A percentile compares a stretch with the other conserved stretches of the same genome.
phyloP scores from a whole-genome alignment of 2,888 invertebrate species.

The Ophioninae sp. region DNA sequence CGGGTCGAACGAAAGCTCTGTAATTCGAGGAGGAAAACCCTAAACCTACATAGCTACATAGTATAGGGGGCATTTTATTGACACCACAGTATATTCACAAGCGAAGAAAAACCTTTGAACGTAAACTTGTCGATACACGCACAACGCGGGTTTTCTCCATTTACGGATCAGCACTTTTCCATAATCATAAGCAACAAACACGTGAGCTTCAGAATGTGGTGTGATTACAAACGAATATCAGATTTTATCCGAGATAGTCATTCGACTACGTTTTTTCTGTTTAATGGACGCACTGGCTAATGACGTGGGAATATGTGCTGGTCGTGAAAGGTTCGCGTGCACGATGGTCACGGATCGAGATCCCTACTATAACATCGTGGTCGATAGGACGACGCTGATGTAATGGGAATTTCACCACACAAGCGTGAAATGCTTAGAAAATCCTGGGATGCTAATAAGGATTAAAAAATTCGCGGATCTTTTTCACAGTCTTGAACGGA shows the following conservation, averaged over 20 bases:
- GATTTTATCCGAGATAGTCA: conserved; percentile 38
- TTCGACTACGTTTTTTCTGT: conserved; percentile 5
- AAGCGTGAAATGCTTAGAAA: not conserved
- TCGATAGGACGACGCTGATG: conserved; percentile 5
- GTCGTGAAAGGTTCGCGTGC: conserved; percentile 38
- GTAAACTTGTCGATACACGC: not conserved
- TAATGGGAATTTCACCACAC: conserved; percentile 19
- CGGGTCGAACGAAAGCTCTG: not conserved
- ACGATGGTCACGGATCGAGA: conserved; percentile 6
- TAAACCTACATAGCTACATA: not conserved
- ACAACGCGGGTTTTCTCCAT: conserved; percentile 11
- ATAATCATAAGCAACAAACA: conserved; percentile 18
- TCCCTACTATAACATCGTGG: not conserved
- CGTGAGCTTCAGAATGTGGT: conserved; percentile 17
- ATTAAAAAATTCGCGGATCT: not conserved
- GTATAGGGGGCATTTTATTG: not conserved
- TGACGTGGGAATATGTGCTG: not conserved
- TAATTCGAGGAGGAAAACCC: not conserved
- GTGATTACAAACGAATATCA: not conserved
- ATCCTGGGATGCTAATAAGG: not conserved
- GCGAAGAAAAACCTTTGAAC: not conserved
- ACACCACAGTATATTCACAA: not conserved
- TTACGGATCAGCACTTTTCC: conserved; percentile 30
- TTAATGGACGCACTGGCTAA: conserved; percentile 46
- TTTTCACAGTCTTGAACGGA: not conserved